Evolutionary conservation across 2,797 vertebrate species (phyloP).

Genomic region (Sphenopsis melanotis): DNA sequence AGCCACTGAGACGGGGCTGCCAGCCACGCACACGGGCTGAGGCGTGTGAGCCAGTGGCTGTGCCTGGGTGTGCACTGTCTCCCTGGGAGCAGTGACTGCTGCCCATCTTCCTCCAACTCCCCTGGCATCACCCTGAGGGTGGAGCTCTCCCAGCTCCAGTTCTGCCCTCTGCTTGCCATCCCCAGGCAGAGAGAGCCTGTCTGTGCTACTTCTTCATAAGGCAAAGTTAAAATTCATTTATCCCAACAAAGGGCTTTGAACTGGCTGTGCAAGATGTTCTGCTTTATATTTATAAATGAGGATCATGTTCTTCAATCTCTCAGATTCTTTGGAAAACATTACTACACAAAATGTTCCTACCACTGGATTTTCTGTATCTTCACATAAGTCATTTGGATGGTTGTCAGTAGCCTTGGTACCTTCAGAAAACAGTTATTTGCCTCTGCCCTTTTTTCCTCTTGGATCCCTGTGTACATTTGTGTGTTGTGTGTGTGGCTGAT

Average conservation of each 20-base stretch:
- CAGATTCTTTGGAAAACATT: not conserved
- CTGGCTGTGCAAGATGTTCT: not conserved
- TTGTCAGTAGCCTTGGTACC: not conserved
- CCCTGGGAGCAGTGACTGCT: not conserved
- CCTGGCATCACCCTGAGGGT: not conserved
- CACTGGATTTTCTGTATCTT: not conserved
- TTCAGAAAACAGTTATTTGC: not conserved
- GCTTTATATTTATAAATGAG: not conserved
- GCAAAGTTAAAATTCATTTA: not conserved
- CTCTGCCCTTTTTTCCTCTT: not conserved
- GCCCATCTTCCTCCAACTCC: fast-evolving
- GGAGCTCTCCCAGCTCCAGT: not conserved
- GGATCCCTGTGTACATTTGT: not conserved
- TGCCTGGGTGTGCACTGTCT: not conserved
- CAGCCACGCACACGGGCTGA: not conserved
- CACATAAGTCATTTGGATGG: not conserved
- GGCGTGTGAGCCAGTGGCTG: not conserved
- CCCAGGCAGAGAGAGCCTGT: not conserved
- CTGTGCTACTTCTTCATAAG: not conserved
- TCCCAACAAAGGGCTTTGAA: not conserved
- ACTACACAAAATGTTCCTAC: not conserved
- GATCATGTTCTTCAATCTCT: not conserved
- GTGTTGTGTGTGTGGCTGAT: not conserved
- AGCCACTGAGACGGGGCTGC: not conserved
- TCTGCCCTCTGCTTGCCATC: not conserved